A percentile compares a stretch with the other conserved stretches of the same genome.
Evolutionary conservation across 2,797 vertebrate species (phyloP).

Genomic region (Anguilla pacifica): DNA sequence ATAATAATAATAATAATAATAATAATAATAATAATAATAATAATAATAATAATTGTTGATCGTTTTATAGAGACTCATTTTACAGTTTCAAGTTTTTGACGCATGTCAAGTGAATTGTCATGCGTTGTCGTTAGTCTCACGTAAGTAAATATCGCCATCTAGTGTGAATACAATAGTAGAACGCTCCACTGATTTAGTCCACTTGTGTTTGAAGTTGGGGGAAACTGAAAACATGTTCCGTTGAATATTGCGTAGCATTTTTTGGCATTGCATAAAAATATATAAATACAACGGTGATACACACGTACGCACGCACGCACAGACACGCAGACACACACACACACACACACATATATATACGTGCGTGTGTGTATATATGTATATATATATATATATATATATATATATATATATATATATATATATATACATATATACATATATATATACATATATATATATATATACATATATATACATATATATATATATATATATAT

Average conservation of each 20-base stretch:
- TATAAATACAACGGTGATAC: no score
- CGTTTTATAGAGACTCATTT: background rate
- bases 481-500: no score
- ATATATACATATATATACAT: no score
- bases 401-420: no score
- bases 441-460: no score
- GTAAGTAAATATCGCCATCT: slow-evolving; percentile 56
- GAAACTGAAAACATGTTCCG: background rate
- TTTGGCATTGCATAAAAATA: background rate
- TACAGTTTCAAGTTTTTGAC: background rate
- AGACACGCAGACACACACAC: no score
- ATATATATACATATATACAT: no score
- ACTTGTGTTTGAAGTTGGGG: background rate
- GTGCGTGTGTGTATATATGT: no score
- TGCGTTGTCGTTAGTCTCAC: background rate
- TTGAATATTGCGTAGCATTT: background rate
- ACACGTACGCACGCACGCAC: no score
- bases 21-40: background rate
- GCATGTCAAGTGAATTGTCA: slow-evolving; percentile 35
- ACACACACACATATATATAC: no score
- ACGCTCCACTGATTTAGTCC: background rate
- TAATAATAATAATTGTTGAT: background rate
- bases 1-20: background rate
- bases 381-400: no score
- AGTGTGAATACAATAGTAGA: slow-evolving; percentile 35